Evolutionary conservation across 2,113 vertebrate species (phyloP), one percentile per base, ranked within the genome.

Genomic region (Oxyruncus cristatus): DNA sequence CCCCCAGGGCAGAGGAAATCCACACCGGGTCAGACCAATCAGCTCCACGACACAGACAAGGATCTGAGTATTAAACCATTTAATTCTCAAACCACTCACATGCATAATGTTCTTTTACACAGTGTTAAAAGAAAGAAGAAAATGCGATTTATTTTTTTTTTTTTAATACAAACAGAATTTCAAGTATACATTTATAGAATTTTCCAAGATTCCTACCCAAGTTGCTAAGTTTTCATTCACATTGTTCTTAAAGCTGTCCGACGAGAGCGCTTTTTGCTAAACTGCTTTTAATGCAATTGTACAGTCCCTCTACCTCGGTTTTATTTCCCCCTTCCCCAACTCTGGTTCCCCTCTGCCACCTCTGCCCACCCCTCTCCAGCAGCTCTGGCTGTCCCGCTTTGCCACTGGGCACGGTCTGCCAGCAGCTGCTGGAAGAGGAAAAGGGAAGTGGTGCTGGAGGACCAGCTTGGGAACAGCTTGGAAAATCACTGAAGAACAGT

Each of bases 31-130:
- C 26, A 30, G 42, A 63, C 16, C 53, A 32, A 52, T 37, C 20
- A 26, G 42, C 58, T 42, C 37, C 9, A 81, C 55, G 85, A 93
- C 95, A 97, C 70, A 74, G 68, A 94, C 47, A 11, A 72, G 47
- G 67, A 88, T 41, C 27, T 97, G 97, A 97, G 92, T 98, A 98
- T 98, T 98, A 98, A 98, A 98, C 92, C 96, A 97, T 98, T 98
- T 98, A 98, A 98, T 98, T 98, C 96, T 98, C 98, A 98, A 98
- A 98, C 98, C 98, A 98, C 97, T 98, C 98, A 98, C 98, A 98
- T 98, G 98, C 98, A 98, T 98, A 98, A 98, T 98, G 94, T 98
- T 98, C 97, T 98, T 97, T 98, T 98, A 98, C 95, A 98, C 98
- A 98, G 98, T 98, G 98, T 98, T 98, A 98, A 98, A 98, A 98